Conservation (phyloP, 2,113 vertebrate species). For the Empidonax traillii region DNA sequence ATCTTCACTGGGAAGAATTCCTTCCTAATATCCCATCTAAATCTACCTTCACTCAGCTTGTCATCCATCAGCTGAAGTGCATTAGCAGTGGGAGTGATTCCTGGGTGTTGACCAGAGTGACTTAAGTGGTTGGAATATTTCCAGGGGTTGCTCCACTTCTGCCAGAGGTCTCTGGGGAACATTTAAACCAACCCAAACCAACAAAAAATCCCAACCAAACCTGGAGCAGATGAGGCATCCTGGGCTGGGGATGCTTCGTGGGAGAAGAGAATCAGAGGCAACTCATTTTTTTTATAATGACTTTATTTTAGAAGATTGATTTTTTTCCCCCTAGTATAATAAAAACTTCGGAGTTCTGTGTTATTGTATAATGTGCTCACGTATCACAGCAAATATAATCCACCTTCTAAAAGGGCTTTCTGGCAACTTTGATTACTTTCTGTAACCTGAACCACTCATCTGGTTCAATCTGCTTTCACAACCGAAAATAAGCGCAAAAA, state of each 20-base stretch:
- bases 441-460: neutral
- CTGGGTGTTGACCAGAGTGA: rapidly evolving
- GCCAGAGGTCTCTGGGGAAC: neutral
- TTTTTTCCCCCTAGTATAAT: neutral
- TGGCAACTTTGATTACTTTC: neutral
- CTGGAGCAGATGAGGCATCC: neutral
- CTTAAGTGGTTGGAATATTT: neutral
- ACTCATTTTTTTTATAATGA: neutral
- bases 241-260: neutral
- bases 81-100: rapidly evolving
- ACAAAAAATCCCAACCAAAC: neutral
- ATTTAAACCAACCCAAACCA: neutral
- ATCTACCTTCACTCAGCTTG: neutral
- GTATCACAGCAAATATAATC: neutral
- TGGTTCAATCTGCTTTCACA: neutral
- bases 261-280: neutral
- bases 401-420: neutral
- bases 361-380: neutral
- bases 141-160: neutral
- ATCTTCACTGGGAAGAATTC: neutral
- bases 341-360: neutral
- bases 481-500: neutral
- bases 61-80: neutral
- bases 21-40: neutral
- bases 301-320: neutral